phyloP scores from a whole-genome alignment of 1,140 invertebrate species.

The Sinella curviseta region DNA sequence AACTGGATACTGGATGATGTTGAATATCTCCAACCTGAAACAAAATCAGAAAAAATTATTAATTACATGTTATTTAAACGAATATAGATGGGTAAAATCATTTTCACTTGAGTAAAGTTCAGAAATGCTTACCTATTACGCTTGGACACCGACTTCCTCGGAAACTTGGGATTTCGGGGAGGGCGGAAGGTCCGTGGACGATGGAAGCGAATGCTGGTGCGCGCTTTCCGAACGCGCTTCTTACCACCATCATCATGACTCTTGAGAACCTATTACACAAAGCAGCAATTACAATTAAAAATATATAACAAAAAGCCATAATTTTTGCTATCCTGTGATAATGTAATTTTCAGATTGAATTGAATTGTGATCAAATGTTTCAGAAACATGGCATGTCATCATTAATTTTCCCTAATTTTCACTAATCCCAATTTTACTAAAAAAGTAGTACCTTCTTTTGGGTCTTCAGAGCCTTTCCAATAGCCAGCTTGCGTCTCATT shows the following conservation, averaged over 20 bases:
- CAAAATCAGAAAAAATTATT: not conserved
- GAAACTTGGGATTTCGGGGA: conserved; percentile 89
- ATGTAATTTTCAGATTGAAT: too few species aligned
- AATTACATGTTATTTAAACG: too few species aligned
- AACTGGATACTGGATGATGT: conserved; percentile 95
- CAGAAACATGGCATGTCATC: too few species aligned
- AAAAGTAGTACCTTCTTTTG: conserved; percentile 71
- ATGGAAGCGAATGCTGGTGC: conserved; percentile 90
- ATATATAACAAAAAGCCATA: too few species aligned
- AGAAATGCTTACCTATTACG: conserved; percentile 71
- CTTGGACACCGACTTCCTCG: conserved; percentile 86
- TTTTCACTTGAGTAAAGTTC: not conserved
- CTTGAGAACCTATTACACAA: conserved; percentile 32
- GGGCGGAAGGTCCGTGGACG: conserved; percentile 87
- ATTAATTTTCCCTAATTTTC: too few species aligned
- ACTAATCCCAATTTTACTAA: too few species aligned
- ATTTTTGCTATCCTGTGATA: too few species aligned
- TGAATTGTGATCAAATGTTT: too few species aligned
- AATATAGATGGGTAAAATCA: too few species aligned
- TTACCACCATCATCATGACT: conserved; percentile 79
- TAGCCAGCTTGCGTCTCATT: conserved; percentile 37
- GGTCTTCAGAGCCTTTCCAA: conserved; percentile 65
- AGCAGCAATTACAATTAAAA: too few species aligned
- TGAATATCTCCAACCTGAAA: conserved; percentile 89
- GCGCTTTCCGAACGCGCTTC: conserved; percentile 81